Conservation (phyloP, 2,113 vertebrate genomes). For the Sprattus sprattus region DNA sequence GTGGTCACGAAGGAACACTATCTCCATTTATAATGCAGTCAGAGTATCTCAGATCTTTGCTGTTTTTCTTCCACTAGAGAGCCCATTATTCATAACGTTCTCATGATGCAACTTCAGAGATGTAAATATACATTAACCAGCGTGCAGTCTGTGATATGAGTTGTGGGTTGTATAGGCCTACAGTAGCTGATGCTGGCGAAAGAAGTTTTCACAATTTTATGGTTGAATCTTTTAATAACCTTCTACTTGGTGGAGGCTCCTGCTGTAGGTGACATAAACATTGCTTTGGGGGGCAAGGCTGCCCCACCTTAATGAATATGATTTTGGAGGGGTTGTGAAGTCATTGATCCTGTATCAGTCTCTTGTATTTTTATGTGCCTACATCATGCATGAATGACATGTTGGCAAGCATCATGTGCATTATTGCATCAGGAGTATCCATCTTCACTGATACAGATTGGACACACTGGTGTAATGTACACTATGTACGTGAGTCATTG, state of each 20-base stretch:
- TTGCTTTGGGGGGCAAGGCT: background rate
- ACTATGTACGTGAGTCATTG: background rate
- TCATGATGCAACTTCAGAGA: background rate
- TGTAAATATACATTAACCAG: background rate
- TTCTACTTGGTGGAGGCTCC: background rate
- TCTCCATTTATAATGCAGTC: constrained; percentile 15
- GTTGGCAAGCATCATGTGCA: background rate
- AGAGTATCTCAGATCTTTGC: background rate
- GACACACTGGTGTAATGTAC: background rate
- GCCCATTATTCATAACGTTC: background rate
- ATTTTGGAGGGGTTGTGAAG: background rate
- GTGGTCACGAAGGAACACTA: background rate
- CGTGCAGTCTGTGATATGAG: background rate
- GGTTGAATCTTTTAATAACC: too few species aligned
- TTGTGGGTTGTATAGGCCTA: background rate
- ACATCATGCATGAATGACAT: background rate
- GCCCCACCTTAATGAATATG: background rate
- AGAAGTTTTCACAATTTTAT: too few species aligned
- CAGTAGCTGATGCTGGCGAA: background rate
- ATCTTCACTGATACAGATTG: background rate
- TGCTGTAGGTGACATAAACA: background rate
- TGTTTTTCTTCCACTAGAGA: background rate
- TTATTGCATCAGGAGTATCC: background rate
- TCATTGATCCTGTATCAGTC: background rate
- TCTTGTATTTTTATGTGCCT: background rate